Evolutionary conservation across 2,113 vertebrate species (phyloP), one percentile per base, ranked within the genome.

Genomic region (Choloepus hoffmanni): DNA sequence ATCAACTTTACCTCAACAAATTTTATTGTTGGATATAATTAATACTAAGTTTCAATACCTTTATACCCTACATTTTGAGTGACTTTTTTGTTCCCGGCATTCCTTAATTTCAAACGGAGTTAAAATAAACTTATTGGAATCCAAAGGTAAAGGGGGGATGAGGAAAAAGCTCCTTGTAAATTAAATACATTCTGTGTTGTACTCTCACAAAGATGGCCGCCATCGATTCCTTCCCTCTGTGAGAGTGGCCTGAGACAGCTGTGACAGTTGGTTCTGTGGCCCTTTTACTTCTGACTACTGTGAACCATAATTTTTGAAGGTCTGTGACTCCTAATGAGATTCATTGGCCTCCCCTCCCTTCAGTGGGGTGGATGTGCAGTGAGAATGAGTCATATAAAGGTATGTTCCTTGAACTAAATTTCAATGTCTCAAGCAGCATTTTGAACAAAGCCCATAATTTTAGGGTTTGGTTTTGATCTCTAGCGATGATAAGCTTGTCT

Each of bases 331-430:
- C 3, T 74, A 28, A 40, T 94, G 55, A 81, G n/a, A 84, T 72
- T 83, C 43, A 28, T 40, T 67, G 23, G 58, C 36, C n/a, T 4
- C 78, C 60, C 30, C 40, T 90, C 82, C 26, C 45, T 43, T 95
- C n/a, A 1, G 11, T 48, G 53, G 45, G 30, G n/a, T n/a, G 26
- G 85, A 48, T 96, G 24, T 60, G 76, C 48, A 14, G 13, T 79
- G 63, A 96, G 82, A 96, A 90, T 95, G 96, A 91, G 89, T 98
- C 96, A 72, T 89, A 53, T 81, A 93, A 96, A 97, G 74, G 77
- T 89, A 85, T n/a, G 70, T 95, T 98, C 92, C 85, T 88, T 96
- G 95, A 97, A 93, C 95, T 95, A 92, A 93, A 87, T 79, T 81
- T 95, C 85, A 92, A 0, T 94, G 88, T 94, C 78, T 96, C 90